Conservation (phyloP, 2,888 invertebrate species). For the Ormia ochracea region DNA sequence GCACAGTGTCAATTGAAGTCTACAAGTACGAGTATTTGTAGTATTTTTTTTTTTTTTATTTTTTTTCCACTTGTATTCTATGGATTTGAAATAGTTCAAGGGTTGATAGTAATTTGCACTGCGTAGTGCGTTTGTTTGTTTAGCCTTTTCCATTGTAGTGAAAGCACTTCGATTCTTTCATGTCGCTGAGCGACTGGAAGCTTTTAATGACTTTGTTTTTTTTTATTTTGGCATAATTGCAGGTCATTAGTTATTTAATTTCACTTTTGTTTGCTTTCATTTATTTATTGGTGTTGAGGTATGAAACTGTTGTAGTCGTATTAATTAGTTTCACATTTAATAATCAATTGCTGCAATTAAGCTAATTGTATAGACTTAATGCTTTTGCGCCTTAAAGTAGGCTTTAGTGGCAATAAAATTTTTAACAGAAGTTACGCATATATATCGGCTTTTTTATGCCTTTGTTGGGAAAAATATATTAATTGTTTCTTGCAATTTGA, state of each 20-base stretch:
- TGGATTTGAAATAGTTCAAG: no score
- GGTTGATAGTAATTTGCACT: no score
- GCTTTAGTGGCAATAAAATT: conserved; percentile 9
- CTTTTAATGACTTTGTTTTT: conserved; percentile 41
- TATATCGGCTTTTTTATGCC: no score
- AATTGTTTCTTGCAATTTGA: no score
- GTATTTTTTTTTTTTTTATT: no score
- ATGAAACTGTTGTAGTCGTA: conserved; percentile 28
- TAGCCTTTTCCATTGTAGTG: no score
- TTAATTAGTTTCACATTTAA: conserved; percentile 74
- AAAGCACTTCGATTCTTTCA: not conserved
- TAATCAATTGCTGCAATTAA: conserved; percentile 74
- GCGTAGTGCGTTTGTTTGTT: no score
- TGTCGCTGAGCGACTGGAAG: not conserved
- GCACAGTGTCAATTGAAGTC: no score
- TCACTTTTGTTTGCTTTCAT: not conserved
- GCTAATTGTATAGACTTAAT: not conserved
- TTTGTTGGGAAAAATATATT: no score
- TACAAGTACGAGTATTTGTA: no score
- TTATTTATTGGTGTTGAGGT: conserved; percentile 18
- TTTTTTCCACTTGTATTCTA: no score
- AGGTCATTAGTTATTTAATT: conserved; percentile 48
- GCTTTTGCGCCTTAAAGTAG: conserved; percentile 8
- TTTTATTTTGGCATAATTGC: conserved; percentile 45
- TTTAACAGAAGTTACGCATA: no score